Conservation (phyloP, 2,113 vertebrate species). For the Corapipo altera region DNA sequence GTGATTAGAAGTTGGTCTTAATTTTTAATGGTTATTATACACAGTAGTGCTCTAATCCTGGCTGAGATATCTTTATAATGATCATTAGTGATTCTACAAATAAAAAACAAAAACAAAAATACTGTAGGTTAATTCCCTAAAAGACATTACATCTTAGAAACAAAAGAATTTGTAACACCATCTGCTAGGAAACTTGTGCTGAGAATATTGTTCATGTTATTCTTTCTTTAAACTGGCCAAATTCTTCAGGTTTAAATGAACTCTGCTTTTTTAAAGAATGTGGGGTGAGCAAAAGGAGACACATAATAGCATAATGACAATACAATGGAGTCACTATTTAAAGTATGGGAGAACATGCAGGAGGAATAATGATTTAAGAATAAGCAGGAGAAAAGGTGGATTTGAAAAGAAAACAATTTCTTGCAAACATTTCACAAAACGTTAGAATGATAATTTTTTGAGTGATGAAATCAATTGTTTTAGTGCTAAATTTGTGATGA, state of each 20-base stretch:
- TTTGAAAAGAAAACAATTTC: not conserved
- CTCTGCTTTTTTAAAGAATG: not conserved
- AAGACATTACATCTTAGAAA: not conserved
- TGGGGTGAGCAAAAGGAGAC: not conserved
- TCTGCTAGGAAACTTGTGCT: not conserved
- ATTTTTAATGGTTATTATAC: not conserved
- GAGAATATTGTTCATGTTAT: not conserved
- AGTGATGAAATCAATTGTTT: not conserved
- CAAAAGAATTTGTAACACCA: not conserved
- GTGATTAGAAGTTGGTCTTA: not conserved
- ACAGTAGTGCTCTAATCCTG: not conserved
- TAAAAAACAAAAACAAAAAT: not conserved
- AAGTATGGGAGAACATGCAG: not conserved
- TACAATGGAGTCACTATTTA: not conserved
- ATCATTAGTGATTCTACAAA: not conserved
- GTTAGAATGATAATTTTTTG: not conserved
- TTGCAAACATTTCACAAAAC: not conserved
- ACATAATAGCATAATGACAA: not conserved
- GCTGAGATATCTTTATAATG: not conserved
- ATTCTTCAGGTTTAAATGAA: not conserved
- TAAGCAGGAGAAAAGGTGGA: not conserved
- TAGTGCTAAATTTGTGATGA: not conserved
- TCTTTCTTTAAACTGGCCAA: not conserved
- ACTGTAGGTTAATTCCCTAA: not conserved
- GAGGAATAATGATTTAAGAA: not conserved